Evolutionary conservation across 2,113 vertebrate species (phyloP).

Genomic region (Micronycteris hirsuta): DNA sequence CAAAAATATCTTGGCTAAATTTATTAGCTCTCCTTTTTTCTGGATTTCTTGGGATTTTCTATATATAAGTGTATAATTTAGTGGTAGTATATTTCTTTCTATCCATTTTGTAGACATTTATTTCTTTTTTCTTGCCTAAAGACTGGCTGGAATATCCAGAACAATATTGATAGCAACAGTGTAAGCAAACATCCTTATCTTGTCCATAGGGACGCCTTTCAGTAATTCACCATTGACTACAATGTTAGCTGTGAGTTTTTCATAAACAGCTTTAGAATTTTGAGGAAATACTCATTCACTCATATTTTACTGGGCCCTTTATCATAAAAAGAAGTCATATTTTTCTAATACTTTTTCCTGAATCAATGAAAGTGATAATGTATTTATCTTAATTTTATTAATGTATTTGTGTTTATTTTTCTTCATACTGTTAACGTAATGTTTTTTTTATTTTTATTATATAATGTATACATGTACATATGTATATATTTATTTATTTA

Average conservation of each 20-base stretch:
- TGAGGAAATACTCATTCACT: not conserved
- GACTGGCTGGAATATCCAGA: no score
- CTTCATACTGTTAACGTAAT: not conserved
- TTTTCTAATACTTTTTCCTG: not conserved
- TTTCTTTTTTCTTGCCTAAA: no score
- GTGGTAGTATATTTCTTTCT: no score
- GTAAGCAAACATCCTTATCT: not conserved
- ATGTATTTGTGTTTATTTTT: not conserved
- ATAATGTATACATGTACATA: no score
- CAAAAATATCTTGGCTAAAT: not conserved
- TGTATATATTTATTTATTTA: no score
- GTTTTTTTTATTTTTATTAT: no score
- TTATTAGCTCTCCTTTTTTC: not conserved
- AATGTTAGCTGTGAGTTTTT: not conserved
- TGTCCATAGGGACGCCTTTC: not conserved
- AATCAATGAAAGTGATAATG: not conserved
- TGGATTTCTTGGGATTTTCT: not conserved
- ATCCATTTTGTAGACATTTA: no score
- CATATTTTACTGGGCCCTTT: not conserved
- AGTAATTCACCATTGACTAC: not conserved
- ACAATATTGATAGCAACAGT: not conserved
- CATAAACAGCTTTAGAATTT: not conserved
- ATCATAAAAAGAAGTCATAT: not conserved
- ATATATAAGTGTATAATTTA: no score
- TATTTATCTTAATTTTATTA: not conserved